These are phyloP conservation scores for Meles meles DNA, from an alignment of 2,113 vertebrate species.

Conservation along the genomic window DNA sequence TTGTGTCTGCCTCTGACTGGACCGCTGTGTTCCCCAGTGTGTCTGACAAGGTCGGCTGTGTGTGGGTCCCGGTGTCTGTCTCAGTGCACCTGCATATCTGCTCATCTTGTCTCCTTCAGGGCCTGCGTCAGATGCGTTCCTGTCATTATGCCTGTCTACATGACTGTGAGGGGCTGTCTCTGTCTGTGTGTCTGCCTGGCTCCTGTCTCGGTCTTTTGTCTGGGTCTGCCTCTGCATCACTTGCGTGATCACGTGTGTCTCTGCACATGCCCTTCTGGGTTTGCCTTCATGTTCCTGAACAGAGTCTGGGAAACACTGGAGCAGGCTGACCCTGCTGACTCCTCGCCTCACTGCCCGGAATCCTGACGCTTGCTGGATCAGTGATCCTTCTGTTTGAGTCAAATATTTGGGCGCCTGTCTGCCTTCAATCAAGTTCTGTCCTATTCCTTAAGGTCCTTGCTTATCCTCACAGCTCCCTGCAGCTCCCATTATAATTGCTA, in stretches of 20 bases:
- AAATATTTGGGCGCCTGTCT: neutral
- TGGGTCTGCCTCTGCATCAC: constrained; percentile 72
- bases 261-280: constrained; percentile 71
- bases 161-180: constrained; percentile 49
- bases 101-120: constrained; percentile 62
- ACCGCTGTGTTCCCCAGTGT: constrained; percentile 58
- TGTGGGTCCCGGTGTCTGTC: constrained; percentile 56
- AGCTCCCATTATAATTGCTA: constrained; percentile 22
- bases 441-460: neutral
- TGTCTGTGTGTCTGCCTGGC: constrained; percentile 73
- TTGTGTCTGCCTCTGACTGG: constrained; percentile 72
- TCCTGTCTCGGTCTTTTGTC: constrained; percentile 75
- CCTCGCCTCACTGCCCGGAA: neutral
- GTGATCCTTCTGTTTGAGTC: neutral
- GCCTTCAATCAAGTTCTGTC: neutral
- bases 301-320: constrained; percentile 24
- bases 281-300: constrained; percentile 59
- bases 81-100: constrained; percentile 65
- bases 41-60: constrained; percentile 60
- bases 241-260: constrained; percentile 72
- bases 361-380: neutral
- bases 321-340: constrained; percentile 33
- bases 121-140: constrained; percentile 64
- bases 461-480: constrained; percentile 8
- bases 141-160: constrained; percentile 69